phyloP scores from a whole-genome alignment of 1,140 invertebrate genomes.

The Mylabris phalerata region DNA sequence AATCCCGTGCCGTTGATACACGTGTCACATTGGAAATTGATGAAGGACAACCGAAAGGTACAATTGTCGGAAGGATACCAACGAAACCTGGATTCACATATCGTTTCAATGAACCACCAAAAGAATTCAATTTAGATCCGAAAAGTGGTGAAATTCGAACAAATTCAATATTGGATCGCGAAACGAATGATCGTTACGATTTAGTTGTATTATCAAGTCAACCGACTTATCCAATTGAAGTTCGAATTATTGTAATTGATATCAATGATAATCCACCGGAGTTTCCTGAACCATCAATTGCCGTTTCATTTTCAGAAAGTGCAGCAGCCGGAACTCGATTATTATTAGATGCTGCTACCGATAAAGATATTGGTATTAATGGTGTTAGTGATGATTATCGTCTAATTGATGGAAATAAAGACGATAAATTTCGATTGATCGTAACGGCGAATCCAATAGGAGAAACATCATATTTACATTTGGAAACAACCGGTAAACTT shows the following conservation, averaged over 20 bases:
- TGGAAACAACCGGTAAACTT: conserved; percentile 83
- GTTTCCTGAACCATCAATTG: conserved; percentile 82
- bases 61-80: conserved; percentile 76
- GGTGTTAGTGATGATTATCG: conserved; percentile 80
- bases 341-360: conserved; percentile 79
- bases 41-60: conserved; percentile 76
- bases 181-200: conserved; percentile 76
- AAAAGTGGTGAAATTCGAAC: conserved; percentile 77
- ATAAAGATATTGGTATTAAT: conserved; percentile 79
- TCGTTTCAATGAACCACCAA: conserved; percentile 82
- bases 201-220: conserved; percentile 85
- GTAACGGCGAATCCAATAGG: conserved; percentile 83
- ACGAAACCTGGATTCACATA: conserved; percentile 82
- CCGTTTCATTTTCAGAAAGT: conserved; percentile 84
- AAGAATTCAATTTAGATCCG: conserved; percentile 74
- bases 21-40: conserved; percentile 75
- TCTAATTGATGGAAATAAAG: conserved; percentile 80
- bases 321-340: conserved; percentile 79
- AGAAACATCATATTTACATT: conserved; percentile 80
- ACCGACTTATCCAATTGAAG: conserved; percentile 89
- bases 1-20: conserved; percentile 78
- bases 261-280: conserved; percentile 85
- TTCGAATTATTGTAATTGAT: conserved; percentile 76
- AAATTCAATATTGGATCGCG: conserved; percentile 71
- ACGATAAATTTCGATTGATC: conserved; percentile 78